phyloP scores from a whole-genome alignment of 2,888 invertebrate genomes.

The Drosophila lutescens region DNA sequence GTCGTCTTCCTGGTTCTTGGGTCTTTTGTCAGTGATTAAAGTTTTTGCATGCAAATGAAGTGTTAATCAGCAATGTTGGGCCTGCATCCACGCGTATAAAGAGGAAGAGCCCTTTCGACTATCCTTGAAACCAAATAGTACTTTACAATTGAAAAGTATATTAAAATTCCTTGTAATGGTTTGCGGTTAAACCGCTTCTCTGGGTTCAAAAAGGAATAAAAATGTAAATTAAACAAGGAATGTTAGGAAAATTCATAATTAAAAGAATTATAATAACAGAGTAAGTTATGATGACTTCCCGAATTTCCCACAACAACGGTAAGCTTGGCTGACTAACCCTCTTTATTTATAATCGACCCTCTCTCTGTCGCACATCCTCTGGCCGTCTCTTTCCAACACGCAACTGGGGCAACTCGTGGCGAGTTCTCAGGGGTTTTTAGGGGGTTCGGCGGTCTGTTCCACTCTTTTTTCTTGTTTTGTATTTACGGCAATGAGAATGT shows the following conservation, averaged over 20 bases:
- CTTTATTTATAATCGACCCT: conserved; percentile 1
- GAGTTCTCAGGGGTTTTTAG: conserved; percentile 30
- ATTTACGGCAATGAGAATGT: conserved; percentile 23
- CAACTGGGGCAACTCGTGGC: conserved; percentile 30
- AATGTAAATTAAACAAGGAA: neutral
- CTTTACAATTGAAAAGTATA: neutral
- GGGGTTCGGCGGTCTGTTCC: conserved; percentile 15
- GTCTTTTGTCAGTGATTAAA: conserved; percentile 48
- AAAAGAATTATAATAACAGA: conserved; percentile 18
- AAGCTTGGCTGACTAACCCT: conserved; percentile 17
- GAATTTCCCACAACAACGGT: conserved; percentile 32
- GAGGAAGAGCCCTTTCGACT: neutral
- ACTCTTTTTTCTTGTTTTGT: conserved; percentile 29
- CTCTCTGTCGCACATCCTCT: conserved; percentile 4
- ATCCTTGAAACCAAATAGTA: neutral
- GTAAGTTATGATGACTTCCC: conserved; percentile 33
- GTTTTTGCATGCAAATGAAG: conserved; percentile 70
- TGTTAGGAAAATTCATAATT: neutral
- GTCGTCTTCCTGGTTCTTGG: conserved; percentile 11
- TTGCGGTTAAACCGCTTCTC: no score
- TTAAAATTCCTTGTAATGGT: neutral
- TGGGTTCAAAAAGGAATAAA: no score
- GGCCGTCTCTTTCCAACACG: conserved; percentile 19
- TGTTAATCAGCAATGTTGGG: conserved; percentile 57
- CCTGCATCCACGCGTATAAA: conserved; percentile 11